Evolutionary conservation across 2,113 vertebrate species (phyloP).

Genomic region (Lipophrys pholis): DNA sequence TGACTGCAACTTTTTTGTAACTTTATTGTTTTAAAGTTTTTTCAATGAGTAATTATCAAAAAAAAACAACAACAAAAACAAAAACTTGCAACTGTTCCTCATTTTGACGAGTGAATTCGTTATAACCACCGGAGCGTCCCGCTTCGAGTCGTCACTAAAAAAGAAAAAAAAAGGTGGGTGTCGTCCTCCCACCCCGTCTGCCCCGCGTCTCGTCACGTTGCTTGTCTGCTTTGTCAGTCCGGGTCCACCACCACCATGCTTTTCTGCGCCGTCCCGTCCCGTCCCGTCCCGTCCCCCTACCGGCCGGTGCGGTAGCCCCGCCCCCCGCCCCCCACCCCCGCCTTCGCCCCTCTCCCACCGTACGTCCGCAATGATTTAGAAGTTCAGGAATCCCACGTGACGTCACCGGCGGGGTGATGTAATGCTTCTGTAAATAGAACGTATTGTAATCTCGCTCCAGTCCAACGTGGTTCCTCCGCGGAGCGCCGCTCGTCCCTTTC

Average conservation of each 20-base stretch:
- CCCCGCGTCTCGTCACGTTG: constrained; percentile 58
- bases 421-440: constrained; percentile 99
- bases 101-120: constrained; percentile 16
- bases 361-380: constrained; percentile 98
- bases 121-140: constrained; percentile 41
- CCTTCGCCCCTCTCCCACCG: constrained; percentile 60
- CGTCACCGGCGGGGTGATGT: constrained; percentile 97
- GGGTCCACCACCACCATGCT: constrained; percentile 2
- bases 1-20: neutral
- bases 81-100: neutral
- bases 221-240: constrained; percentile 3
- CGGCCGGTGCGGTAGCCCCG: constrained; percentile 56
- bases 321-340: constrained; percentile 62
- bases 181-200: constrained; percentile 43
- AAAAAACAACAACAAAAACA: neutral
- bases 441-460: constrained; percentile 98
- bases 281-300: constrained; percentile 30
- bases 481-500: constrained; percentile 86
- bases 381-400: constrained; percentile 99
- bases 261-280: constrained; percentile 6
- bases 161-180: neutral
- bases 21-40: neutral
- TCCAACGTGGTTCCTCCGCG: constrained; percentile 97
- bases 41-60: neutral
- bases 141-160: constrained; percentile 26